Base-by-base conservation (phyloP, 37 sponge, comb jelly and placozoan species). In the Haliclona indistincta region DNA sequence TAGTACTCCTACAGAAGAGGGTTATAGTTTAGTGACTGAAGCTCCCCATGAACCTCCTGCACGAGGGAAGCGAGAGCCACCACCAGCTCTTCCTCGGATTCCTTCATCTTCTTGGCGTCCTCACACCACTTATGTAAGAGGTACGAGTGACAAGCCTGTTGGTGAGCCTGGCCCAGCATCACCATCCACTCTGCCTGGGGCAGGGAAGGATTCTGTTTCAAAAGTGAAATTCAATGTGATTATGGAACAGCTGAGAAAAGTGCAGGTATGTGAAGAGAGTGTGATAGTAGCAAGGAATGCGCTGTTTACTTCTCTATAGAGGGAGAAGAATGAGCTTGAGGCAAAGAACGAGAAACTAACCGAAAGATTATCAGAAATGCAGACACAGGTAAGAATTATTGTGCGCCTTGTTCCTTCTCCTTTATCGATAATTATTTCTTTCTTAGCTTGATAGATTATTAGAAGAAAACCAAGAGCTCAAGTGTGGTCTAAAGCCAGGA, bases 401-500 rank as follows among this genome's bases (percentile, higher is more conserved):
- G 40, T 58, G 41, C 34, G 1, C 1, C 3, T 1, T 40, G 33
- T 36, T 39, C 61, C 20, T 7, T 29, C 2, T 73, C 26, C 34
- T 33, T 30, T 58, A n/a, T 2, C n/a, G n/a, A n/a, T n/a, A n/a
- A n/a, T n/a, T n/a, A n/a, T n/a, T n/a, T n/a, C 22, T 39, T 41
- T 17, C 45, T 34, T 32, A 84, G 49, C 56, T 79, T 53, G 74
- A 79, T 62, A 83, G 67, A 49, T 33, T 89, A 20, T 79, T 83
- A 1, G 76, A 83, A 26, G 85, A 84, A 65, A 89, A 89, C 39
- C 54, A 22, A 8, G 55, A 38, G n/a, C 62, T 89, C 0, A n/a
- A n/a, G n/a, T n/a, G n/a, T n/a, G n/a, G n/a, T n/a, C 70, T 54
- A 4, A 19, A 64, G 13, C 22, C 47, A 0, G 6, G 41, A 62